A percentile compares a stretch with the other conserved stretches of the same genome.
Conservation (phyloP, 2,797 vertebrate genomes). For the Eupleurogrammus muticus region DNA sequence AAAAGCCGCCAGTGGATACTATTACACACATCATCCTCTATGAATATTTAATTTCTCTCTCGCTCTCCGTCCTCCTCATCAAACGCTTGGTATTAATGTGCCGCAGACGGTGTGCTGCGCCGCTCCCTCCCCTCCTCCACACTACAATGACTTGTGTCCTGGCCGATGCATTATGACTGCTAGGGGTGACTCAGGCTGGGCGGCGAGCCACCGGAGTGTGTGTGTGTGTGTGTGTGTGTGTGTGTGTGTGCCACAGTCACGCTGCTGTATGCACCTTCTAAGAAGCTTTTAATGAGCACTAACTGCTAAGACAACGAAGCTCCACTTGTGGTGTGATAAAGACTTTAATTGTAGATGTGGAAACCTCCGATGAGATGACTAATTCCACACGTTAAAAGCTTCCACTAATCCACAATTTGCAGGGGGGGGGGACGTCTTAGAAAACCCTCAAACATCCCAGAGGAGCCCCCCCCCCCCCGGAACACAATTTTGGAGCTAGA, state of each 20-base stretch:
- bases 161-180: slow-evolving; percentile 63
- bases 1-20: slow-evolving; percentile 68
- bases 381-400: slow-evolving; percentile 21
- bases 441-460: slow-evolving; percentile 8
- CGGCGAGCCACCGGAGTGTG: slow-evolving; percentile 55
- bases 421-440: slow-evolving; percentile 3
- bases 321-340: neutral
- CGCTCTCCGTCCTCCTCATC: slow-evolving; percentile 58
- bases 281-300: slow-evolving; percentile 1
- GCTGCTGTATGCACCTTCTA: neutral
- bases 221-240: neutral
- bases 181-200: slow-evolving; percentile 64
- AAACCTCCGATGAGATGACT: slow-evolving; percentile 3
- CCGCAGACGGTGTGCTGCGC: slow-evolving; percentile 50
- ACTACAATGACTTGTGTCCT: slow-evolving; percentile 60
- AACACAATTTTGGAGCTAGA: slow-evolving; percentile 20
- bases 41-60: slow-evolving; percentile 77
- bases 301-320: neutral
- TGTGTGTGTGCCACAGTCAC: neutral
- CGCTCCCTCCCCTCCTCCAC: slow-evolving; percentile 25
- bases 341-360: slow-evolving; percentile 7
- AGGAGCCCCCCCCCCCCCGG: neutral
- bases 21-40: slow-evolving; percentile 68
- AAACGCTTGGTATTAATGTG: slow-evolving; percentile 68
- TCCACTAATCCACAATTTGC: slow-evolving; percentile 35